Percentiles rank a stretch among this genome's conserved stretches.
These are phyloP conservation scores for Erebia aethiops DNA, from an alignment of 2,888 invertebrate species.

Conservation along the genomic window DNA sequence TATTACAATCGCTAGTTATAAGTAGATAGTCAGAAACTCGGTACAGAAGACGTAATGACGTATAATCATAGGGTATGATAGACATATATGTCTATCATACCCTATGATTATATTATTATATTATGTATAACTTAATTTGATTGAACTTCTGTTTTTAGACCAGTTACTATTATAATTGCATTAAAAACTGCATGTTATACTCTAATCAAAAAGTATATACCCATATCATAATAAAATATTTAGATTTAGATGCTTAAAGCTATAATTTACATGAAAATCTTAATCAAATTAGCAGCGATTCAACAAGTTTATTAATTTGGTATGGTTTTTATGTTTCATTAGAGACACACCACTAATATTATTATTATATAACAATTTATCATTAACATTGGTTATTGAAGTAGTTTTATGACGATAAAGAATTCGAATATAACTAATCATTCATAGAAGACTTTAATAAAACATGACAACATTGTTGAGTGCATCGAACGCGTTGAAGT, in stretches of 20 bases:
- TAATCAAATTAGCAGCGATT: constrained; percentile 11
- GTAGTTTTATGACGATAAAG: too few species aligned
- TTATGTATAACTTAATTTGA: not conserved
- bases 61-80: too few species aligned
- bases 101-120: too few species aligned
- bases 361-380: too few species aligned
- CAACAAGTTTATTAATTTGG: constrained; percentile 4
- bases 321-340: too few species aligned
- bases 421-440: too few species aligned
- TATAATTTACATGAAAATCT: constrained; percentile 6
- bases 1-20: too few species aligned
- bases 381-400: too few species aligned
- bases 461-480: not conserved
- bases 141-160: constrained; percentile 10
- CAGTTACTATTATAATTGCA: constrained; percentile 27
- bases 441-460: not conserved
- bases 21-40: too few species aligned
- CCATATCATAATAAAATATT: constrained; percentile 22
- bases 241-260: not conserved
- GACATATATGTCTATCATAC: too few species aligned
- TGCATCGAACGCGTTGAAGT: not conserved
- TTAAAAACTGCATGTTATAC: constrained; percentile 14
- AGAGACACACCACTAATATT: too few species aligned
- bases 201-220: constrained; percentile 27
- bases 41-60: too few species aligned